A percentile compares a stretch with the other conserved stretches of the same genome.
These are phyloP conservation scores for Neomorphus geoffroyi DNA, from an alignment of 2,797 vertebrate species.

Conservation along the genomic window DNA sequence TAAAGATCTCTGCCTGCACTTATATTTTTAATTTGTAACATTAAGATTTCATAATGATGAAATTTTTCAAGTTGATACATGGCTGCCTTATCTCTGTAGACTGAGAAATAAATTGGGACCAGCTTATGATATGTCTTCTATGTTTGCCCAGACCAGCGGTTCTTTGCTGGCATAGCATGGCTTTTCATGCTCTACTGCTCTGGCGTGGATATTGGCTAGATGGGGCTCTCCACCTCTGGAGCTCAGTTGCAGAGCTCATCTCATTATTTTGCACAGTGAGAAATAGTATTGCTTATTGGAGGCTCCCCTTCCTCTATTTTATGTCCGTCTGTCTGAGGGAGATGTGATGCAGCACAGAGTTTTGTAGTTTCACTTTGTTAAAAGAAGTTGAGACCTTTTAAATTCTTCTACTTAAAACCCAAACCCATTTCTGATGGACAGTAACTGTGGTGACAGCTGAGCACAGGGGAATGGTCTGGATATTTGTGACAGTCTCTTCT, in stretches of 20 bases:
- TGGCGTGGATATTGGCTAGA: neutral
- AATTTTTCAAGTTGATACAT: neutral
- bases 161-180: neutral
- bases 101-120: neutral
- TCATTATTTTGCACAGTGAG: accelerated
- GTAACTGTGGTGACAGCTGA: neutral
- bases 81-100: neutral
- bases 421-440: neutral
- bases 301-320: neutral
- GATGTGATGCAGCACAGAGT: neutral
- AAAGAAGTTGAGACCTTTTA: neutral
- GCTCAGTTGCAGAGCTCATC: neutral
- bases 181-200: neutral
- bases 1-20: neutral
- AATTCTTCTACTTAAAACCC: neutral
- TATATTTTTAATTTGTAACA: neutral
- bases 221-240: neutral
- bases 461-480: neutral
- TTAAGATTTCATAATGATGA: neutral
- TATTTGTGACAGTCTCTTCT: neutral
- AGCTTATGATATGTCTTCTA: neutral
- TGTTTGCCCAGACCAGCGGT: neutral
- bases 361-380: neutral
- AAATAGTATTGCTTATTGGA: neutral
- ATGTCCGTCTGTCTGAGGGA: accelerated